These are phyloP conservation scores for Drosophila quadrilineata DNA, from an alignment of 1,140 invertebrate genomes.

Conservation along the genomic window DNA sequence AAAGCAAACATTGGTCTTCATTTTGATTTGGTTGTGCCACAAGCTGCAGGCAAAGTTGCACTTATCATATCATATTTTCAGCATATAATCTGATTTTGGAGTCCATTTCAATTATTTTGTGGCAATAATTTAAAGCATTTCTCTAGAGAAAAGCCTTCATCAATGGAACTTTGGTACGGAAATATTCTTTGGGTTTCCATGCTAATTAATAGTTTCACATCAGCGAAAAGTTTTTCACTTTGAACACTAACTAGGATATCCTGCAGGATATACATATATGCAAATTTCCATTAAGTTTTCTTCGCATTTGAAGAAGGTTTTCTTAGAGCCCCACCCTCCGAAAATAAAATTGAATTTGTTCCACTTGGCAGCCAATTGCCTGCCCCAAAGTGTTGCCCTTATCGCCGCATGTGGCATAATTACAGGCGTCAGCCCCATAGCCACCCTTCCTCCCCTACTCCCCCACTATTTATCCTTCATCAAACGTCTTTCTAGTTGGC, in stretches of 20 bases:
- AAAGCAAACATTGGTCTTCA: slow-evolving; percentile 72
- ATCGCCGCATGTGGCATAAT: slow-evolving; percentile 68
- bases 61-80: slow-evolving; percentile 1
- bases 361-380: slow-evolving; percentile 25
- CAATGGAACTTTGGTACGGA: too few species aligned
- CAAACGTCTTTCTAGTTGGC: slow-evolving; percentile 58
- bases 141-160: too few species aligned
- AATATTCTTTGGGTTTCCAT: too few species aligned
- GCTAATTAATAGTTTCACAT: slow-evolving; percentile 65
- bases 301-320: slow-evolving; percentile 27
- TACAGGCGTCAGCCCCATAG: slow-evolving; percentile 40
- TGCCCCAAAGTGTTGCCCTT: slow-evolving; percentile 20
- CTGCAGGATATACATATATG: slow-evolving; percentile 60
- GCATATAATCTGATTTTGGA: too few species aligned
- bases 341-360: slow-evolving; percentile 57
- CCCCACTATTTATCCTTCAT: too few species aligned
- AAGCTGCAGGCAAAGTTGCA: slow-evolving; percentile 10
- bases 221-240: slow-evolving; percentile 53
- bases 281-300: slow-evolving; percentile 63
- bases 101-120: too few species aligned
- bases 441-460: too few species aligned
- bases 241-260: too few species aligned
- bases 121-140: too few species aligned
- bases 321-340: slow-evolving; percentile 11
- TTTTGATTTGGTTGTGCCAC: slow-evolving; percentile 65